Evolutionary conservation across 2,888 invertebrate genomes (phyloP), one percentile per base, ranked within the genome.

Genomic region (Troilus luridus): DNA sequence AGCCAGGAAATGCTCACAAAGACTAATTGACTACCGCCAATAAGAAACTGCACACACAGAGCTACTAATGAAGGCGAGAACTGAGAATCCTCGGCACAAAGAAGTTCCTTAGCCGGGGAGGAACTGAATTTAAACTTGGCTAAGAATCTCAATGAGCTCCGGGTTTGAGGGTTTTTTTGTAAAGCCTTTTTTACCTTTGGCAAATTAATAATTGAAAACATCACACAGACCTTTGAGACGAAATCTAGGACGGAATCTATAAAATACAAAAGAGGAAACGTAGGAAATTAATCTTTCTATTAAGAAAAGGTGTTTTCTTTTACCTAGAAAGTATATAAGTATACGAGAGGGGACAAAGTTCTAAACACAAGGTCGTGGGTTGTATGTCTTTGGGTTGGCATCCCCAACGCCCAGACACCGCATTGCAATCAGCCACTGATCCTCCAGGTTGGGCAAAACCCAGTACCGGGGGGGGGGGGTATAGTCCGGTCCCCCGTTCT

Each of bases 21-120:
- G 72, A 77, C 72, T 77, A 77, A 77, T 77, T 77, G 72, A 77
- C 72, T 77, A 77, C 72, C 17, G 41, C 17, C 72, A 77, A 77
- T 77, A 77, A 77, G 72, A 77, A 77, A 77, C 72, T 77, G 27
- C 27, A 77, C 72, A 77, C 72, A 77, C 72, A 77, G 72, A 77
- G 72, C 17, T 17, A 27, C 72, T 77, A 77, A 77, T 77, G 72
- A 77, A 77, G 72, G 41, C 27, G 72, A 19, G 27, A 77, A 41
- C 41, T 67, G 67, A 67, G 67, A 14, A 67, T 11, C 67, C 24
- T 24, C 24, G 12, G 72, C 72, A 77, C 72, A 77, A 77, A 77
- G 72, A 77, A 77, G 72, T 77, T 77, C 27, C 41, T 77, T 41
- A 77, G 21, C 17, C 41, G 17, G 41, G 72, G 17, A 77, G 72